phyloP scores from a whole-genome alignment of 2,888 invertebrate species.

The Drosophila greeni region DNA sequence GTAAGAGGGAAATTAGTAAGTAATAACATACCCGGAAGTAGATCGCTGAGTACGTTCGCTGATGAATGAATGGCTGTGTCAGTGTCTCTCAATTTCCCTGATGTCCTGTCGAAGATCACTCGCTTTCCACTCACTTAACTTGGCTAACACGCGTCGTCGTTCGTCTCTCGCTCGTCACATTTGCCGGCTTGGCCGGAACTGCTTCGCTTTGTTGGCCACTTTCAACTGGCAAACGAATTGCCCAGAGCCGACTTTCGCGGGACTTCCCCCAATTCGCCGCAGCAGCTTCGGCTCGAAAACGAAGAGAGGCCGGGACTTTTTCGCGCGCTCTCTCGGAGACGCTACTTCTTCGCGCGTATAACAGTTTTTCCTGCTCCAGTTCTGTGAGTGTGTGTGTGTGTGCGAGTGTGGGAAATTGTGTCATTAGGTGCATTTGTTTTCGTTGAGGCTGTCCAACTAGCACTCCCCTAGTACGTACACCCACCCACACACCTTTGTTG shows the following conservation, averaged over 20 bases:
- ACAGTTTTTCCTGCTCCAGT: slow-evolving; percentile 46
- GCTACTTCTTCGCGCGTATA: slow-evolving; percentile 33
- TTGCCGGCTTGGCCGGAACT: slow-evolving; percentile 61
- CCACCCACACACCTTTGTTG: slow-evolving; percentile 15
- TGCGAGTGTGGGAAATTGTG: slow-evolving; percentile 60
- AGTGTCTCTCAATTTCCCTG: neutral
- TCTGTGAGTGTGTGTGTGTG: slow-evolving; percentile 24
- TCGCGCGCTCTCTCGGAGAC: neutral
- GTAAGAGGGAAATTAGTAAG: neutral
- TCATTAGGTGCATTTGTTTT: slow-evolving; percentile 74
- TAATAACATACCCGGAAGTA: slow-evolving; percentile 53
- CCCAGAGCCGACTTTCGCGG: slow-evolving; percentile 39
- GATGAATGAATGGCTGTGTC: neutral
- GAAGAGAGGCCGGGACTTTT: slow-evolving; percentile 15
- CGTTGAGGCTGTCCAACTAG: slow-evolving; percentile 56
- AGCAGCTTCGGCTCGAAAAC: slow-evolving; percentile 25
- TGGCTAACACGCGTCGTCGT: slow-evolving; percentile 13
- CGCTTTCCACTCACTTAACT: slow-evolving; percentile 17
- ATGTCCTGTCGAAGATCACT: slow-evolving; percentile 9
- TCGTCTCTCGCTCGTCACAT: slow-evolving; percentile 30
- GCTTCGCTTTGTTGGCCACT: slow-evolving; percentile 65
- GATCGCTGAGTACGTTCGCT: neutral
- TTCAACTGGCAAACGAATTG: slow-evolving; percentile 43
- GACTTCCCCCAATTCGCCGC: slow-evolving; percentile 40
- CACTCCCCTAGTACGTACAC: slow-evolving; percentile 19